These are phyloP conservation scores for Drosophila equinoxialis DNA, from an alignment of 1,140 invertebrate species.

Conservation along the genomic window DNA sequence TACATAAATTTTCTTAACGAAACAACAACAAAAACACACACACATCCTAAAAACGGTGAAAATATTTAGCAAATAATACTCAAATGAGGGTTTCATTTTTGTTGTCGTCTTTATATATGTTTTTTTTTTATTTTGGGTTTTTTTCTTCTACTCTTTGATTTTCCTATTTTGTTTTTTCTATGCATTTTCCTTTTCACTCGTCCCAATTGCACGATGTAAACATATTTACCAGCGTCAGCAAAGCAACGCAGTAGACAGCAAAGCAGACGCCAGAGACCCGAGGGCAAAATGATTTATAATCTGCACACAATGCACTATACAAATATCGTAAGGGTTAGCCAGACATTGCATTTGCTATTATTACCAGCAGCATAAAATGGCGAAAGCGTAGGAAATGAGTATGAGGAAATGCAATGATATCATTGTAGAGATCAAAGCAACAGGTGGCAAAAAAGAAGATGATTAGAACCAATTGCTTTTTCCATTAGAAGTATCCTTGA, in stretches of 20 bases:
- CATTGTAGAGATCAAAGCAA: background rate
- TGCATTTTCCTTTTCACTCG: constrained; percentile 14
- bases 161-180: constrained; percentile 14
- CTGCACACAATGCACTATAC: constrained; percentile 35
- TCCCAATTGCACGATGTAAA: constrained; percentile 25
- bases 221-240: constrained; percentile 75
- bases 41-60: constrained; percentile 51
- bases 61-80: constrained; percentile 55
- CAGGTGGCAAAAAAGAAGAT: background rate
- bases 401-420: constrained; percentile 14
- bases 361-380: constrained; percentile 45
- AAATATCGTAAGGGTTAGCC: constrained; percentile 31
- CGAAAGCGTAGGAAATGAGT: constrained; percentile 27
- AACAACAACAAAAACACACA: constrained; percentile 19
- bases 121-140: background rate
- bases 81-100: constrained; percentile 35
- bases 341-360: constrained; percentile 40
- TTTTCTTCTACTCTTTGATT: background rate
- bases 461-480: background rate
- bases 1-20: constrained; percentile 63
- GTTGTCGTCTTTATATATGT: background rate
- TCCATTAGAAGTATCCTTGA: too few species aligned
- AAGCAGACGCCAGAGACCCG: constrained; percentile 65
- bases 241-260: constrained; percentile 57
- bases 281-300: constrained; percentile 75